Evolutionary conservation across 2,888 invertebrate species (phyloP).

Genomic region (Nemoura dubitans): DNA sequence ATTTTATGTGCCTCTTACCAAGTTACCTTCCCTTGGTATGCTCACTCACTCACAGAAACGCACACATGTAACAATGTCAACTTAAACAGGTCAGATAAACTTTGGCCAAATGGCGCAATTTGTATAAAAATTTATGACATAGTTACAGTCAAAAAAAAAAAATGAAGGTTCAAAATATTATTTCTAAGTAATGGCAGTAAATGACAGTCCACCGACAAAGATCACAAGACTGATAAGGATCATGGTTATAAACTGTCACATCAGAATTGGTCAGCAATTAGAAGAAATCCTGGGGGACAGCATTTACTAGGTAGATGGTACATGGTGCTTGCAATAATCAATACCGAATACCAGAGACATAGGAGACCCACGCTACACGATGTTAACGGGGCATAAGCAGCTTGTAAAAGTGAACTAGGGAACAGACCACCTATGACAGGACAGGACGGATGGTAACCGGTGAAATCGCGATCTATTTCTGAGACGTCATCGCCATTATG

Average conservation of each 20-base stretch:
- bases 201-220: too few species aligned
- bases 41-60: neutral
- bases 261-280: neutral
- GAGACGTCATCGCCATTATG: neutral
- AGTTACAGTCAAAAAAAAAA: neutral
- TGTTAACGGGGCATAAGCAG: neutral
- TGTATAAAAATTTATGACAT: neutral
- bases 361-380: neutral
- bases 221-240: too few species aligned
- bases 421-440: neutral
- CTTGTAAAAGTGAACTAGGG: neutral
- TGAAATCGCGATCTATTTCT: neutral
- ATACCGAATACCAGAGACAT: neutral
- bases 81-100: neutral
- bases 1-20: too few species aligned
- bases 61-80: neutral
- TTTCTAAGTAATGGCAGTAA: neutral
- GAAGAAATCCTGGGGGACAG: neutral
- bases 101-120: neutral
- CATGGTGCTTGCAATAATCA: constrained; percentile 15
- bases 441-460: too few species aligned
- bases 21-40: neutral
- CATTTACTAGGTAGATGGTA: neutral
- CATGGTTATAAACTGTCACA: neutral
- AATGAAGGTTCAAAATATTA: neutral